Evolutionary conservation across 1,140 invertebrate genomes (phyloP).

Genomic region (Pomacea maculata): DNA sequence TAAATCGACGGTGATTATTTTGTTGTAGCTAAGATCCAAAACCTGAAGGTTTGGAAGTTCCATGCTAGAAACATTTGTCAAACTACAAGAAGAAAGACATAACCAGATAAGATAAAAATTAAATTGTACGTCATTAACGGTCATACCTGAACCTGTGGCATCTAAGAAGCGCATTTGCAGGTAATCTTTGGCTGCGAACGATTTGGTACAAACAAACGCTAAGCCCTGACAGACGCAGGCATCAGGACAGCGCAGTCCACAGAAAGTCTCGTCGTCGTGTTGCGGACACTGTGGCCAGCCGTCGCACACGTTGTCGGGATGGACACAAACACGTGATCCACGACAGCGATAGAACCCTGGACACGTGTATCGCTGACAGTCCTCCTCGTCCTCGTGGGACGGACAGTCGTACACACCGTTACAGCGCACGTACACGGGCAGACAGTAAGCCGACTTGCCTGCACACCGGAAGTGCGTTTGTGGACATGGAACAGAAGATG

Average conservation of each 20-base stretch:
- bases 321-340: conserved; percentile 12
- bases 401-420: conserved; percentile 16
- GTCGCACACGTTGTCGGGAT: conserved; percentile 15
- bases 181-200: neutral
- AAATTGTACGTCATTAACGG: neutral
- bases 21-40: conserved; percentile 23
- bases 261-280: conserved; percentile 25
- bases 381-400: conserved; percentile 2
- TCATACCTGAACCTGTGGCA: conserved; percentile 7
- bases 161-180: neutral
- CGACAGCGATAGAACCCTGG: conserved; percentile 22
- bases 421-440: conserved; percentile 1
- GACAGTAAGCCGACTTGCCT: neutral
- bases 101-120: neutral
- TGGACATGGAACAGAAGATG: neutral
- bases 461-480: conserved; percentile 4
- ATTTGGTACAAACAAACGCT: conserved; percentile 4
- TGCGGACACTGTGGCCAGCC: conserved; percentile 22
- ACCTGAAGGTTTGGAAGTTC: neutral
- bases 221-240: conserved; percentile 18
- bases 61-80: neutral
- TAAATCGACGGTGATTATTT: conserved; percentile 2
- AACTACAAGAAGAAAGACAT: neutral
- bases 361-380: conserved; percentile 15
- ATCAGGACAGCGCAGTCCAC: conserved; percentile 35